Percentiles rank a stretch among this genome's conserved stretches.
Evolutionary conservation across 2,888 invertebrate genomes (phyloP).

Genomic region (Crematogaster levior): DNA sequence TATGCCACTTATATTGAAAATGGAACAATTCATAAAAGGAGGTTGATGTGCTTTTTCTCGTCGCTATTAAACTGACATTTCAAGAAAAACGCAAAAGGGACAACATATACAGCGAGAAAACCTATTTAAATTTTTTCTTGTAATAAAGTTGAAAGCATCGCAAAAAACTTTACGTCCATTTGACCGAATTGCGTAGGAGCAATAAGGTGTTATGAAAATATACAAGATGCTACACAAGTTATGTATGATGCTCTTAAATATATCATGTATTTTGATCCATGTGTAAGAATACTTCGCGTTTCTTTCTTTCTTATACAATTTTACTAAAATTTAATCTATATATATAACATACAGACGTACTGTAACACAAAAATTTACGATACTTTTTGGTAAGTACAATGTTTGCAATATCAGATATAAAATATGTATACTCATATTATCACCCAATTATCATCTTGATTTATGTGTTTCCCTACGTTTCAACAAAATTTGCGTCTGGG

Average conservation of each 20-base stretch:
- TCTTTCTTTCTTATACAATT: background rate
- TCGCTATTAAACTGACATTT: slow-evolving; percentile 46
- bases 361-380: background rate
- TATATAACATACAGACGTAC: background rate
- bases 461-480: background rate
- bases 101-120: slow-evolving; percentile 58
- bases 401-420: background rate
- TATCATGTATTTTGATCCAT: slow-evolving; percentile 37
- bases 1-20: background rate
- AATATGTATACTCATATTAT: background rate
- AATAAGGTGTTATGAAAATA: slow-evolving; percentile 56
- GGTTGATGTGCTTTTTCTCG: slow-evolving; percentile 34
- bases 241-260: slow-evolving; percentile 44
- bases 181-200: slow-evolving; percentile 46
- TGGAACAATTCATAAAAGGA: slow-evolving; percentile 9
- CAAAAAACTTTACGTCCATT: slow-evolving; percentile 55
- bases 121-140: slow-evolving; percentile 67
- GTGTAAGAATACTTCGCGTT: slow-evolving; percentile 3
- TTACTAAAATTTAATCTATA: background rate
- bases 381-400: background rate
- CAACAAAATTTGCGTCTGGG: background rate
- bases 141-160: slow-evolving; percentile 74
- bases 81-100: slow-evolving; percentile 61
- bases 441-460: background rate
- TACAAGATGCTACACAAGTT: slow-evolving; percentile 39